Evolutionary conservation across 2,888 invertebrate species (phyloP), one percentile per base, ranked within the genome.

Genomic region (Xanthorhoe spadicearia): DNA sequence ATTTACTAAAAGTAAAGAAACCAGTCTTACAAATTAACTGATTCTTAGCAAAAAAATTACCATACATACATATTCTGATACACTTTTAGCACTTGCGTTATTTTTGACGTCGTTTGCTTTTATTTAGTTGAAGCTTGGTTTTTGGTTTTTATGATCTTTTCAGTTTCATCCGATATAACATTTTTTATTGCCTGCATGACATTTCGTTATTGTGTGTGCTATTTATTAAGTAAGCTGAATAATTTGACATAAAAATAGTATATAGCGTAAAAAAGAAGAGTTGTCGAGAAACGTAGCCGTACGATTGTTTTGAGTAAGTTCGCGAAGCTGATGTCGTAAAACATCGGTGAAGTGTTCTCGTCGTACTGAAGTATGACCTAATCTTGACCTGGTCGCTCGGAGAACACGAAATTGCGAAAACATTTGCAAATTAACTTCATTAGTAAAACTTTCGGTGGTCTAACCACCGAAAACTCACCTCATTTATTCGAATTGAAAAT

Each of bases 71-170:
- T 13, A 38, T 51, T 23, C 51, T 51, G 23, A 13, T 35, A 55
- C 28, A 52, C 23, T 38, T 23, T 23, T 13, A 43, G 38, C 10
- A 13, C 38, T 43, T 43, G 38, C 51, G 10, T 49, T 56, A 53
- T 52, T 32, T 58, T 52, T 23, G 49, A 54, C 18, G 28, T n/a
- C 9, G 17, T 59, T 56, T 19, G 65, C 59, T 64, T 64, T 35
- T 51, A 43, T 46, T 51, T 46, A 18, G 51, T 52, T 57, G 35
- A 2, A 55, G 62, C 52, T 69, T 64, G 61, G 61, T 66, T 46
- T 66, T 46, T 46, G 53, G 56, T 57, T n/a, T 58, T 49, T 23
- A 57, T n/a, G n/a, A n/a, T 15, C 57, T 66, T 35, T 61, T 56
- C 15, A 53, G 32, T 63, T 35, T 35, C 19, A 58, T 48, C 15